A percentile compares a stretch with the other conserved stretches of the same genome.
Conservation (phyloP, 2,797 vertebrate species). For the Dicrostonyx torquatus region DNA sequence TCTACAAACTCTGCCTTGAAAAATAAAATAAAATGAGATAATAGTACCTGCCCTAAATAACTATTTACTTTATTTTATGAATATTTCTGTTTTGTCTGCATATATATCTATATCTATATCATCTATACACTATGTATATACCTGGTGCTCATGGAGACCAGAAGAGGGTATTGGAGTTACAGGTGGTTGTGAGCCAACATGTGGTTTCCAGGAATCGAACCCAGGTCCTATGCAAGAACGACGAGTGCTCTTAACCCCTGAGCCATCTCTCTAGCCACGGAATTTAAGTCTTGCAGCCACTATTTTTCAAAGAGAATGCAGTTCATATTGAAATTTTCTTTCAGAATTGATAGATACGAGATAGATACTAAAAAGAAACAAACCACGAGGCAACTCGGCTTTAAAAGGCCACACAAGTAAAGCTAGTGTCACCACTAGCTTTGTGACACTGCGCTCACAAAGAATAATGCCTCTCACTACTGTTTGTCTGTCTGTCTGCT, state of each 20-base stretch:
- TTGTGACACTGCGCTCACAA: background rate
- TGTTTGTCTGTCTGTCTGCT: background rate
- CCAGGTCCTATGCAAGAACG: background rate
- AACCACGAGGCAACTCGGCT: background rate
- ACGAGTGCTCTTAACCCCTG: background rate
- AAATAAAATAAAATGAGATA: background rate
- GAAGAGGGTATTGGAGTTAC: background rate
- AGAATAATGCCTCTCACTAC: background rate
- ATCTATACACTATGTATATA: background rate
- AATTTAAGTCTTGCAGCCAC: conserved; percentile 44
- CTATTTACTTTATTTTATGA: background rate
- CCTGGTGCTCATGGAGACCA: background rate
- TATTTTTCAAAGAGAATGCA: conserved; percentile 17
- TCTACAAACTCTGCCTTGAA: background rate
- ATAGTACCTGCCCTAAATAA: background rate
- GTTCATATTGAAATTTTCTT: background rate
- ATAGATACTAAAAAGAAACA: background rate
- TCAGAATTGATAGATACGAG: conserved; percentile 6
- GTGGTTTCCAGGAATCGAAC: background rate
- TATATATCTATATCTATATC: too few relatives aligned
- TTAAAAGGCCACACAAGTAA: background rate
- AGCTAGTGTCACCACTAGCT: too few relatives aligned
- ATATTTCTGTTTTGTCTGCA: background rate
- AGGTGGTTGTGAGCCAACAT: background rate
- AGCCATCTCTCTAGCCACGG: background rate